Evolutionary conservation across 2,888 invertebrate genomes (phyloP), one percentile per base, ranked within the genome.

Genomic region (Dysmachus trigonus): DNA sequence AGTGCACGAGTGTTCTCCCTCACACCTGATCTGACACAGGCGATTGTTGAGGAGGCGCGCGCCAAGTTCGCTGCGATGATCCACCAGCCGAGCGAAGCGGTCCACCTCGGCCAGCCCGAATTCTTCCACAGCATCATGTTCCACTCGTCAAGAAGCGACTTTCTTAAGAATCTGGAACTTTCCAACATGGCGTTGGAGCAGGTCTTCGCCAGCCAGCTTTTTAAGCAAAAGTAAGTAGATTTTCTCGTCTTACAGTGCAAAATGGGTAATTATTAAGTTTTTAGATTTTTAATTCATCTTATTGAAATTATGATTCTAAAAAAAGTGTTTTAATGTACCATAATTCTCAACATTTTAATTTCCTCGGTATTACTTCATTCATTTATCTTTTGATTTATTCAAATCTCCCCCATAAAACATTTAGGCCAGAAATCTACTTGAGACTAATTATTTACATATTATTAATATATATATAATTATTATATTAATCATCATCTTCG

Each of bases 101-200:
- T 93, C 0, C 88, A 90, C 1, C 89, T 90, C 1, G 91, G 92
- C 0, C 89, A 91, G 8, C 91, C 93, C 0, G 91, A 92, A 1
- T 91, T 91, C 85, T 87, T 90, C 8, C 92, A 92, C 74, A 90
- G 90, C 77, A 89, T 92, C 79, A 89, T 90, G 0, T 92, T 92
- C 72, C 91, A 91, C 87, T 91, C 91, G 1, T 89, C 90, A 6
- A 88, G 90, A 27, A 89, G 90, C 10, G 91, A 91, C n/a, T 93
- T 93, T 76, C 88, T 90, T 1, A 91, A 93, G 72, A 92, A 92
- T 13, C 91, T 92, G 88, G 90, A 91, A 30, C 89, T 93, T 0
- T 92, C 93, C 0, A 91, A 92, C 86, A 91, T 90, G 86, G 94
- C 93, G 1, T 88, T 94, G 88, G 93, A 93, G 88, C 93, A 94